Percentiles rank a stretch among this genome's conserved stretches.
phyloP scores from a whole-genome alignment of 1,140 invertebrate species.

The Antheraea mylitta region DNA sequence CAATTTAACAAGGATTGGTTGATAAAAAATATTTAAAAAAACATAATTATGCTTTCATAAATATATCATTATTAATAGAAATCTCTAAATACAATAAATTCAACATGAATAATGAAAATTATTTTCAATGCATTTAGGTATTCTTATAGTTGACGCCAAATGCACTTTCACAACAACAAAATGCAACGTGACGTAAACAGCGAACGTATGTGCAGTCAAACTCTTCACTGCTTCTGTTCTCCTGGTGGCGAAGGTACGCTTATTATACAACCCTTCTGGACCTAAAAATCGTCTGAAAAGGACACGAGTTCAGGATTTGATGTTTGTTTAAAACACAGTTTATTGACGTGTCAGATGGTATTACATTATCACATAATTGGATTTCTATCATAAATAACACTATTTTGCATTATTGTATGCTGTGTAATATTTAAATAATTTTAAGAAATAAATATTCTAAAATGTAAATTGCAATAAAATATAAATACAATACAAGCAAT shows the following conservation, averaged over 20 bases:
- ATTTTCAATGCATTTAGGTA: not conserved
- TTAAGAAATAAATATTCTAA: no score
- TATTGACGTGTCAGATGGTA: no score
- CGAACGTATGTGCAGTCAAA: slow-evolving; percentile 28
- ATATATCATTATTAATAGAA: not conserved
- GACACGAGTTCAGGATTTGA: slow-evolving; percentile 21
- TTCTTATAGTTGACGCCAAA: slow-evolving; percentile 4
- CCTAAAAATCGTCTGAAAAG: slow-evolving; percentile 41
- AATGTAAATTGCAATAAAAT: no score
- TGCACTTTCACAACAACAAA: slow-evolving; percentile 34
- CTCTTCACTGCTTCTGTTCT: slow-evolving; percentile 36
- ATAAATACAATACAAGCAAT: no score
- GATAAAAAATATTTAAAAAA: no score
- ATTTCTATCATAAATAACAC: no score
- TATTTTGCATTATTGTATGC: no score
- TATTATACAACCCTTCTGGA: slow-evolving; percentile 55
- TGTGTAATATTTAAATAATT: no score
- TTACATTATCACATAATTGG: no score
- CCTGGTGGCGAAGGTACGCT: slow-evolving; percentile 58
- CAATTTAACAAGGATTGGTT: no score
- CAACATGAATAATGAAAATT: not conserved
- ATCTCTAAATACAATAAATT: not conserved
- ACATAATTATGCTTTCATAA: no score
- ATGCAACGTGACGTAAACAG: slow-evolving; percentile 25
- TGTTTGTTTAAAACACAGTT: no score